Evolutionary conservation across 2,113 vertebrate species (phyloP).

Genomic region (Cyprinodon tularosa): DNA sequence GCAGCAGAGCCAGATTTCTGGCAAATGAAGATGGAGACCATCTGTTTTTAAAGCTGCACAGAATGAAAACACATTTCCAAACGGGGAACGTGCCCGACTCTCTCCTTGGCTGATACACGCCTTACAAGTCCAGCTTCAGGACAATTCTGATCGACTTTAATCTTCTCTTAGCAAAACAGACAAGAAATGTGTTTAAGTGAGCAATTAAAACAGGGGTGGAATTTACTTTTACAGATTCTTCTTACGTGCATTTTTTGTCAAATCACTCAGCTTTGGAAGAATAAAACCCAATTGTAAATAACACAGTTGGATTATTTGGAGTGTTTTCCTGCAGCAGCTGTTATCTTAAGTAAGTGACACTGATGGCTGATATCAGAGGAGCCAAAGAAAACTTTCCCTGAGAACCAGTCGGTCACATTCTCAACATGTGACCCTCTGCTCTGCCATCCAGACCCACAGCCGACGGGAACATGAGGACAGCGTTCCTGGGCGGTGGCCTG

Average conservation of each 20-base stretch:
- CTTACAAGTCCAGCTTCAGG: background rate
- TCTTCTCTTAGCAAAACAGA: background rate
- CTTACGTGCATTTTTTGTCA: background rate
- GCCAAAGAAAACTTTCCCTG: slow-evolving; percentile 1
- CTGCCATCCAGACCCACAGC: background rate
- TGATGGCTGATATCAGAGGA: background rate
- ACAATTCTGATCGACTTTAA: background rate
- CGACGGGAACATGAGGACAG: background rate
- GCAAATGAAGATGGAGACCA: slow-evolving; percentile 40
- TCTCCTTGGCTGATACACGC: background rate
- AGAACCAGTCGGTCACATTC: slow-evolving; percentile 16
- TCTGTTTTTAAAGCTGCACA: slow-evolving; percentile 28
- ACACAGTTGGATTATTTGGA: background rate
- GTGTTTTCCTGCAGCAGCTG: background rate
- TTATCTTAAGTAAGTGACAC: background rate
- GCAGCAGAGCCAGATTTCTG: slow-evolving; percentile 1
- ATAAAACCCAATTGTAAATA: background rate
- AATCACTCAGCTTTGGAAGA: background rate
- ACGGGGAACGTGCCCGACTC: fast-evolving
- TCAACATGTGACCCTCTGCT: slow-evolving; percentile 33
- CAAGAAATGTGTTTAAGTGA: background rate
- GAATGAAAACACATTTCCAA: slow-evolving; percentile 10
- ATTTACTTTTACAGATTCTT: background rate
- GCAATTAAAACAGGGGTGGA: background rate
- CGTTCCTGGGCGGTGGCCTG: background rate